Conservation (phyloP, 2,888 invertebrate genomes). For the Acrobasis consociella region DNA sequence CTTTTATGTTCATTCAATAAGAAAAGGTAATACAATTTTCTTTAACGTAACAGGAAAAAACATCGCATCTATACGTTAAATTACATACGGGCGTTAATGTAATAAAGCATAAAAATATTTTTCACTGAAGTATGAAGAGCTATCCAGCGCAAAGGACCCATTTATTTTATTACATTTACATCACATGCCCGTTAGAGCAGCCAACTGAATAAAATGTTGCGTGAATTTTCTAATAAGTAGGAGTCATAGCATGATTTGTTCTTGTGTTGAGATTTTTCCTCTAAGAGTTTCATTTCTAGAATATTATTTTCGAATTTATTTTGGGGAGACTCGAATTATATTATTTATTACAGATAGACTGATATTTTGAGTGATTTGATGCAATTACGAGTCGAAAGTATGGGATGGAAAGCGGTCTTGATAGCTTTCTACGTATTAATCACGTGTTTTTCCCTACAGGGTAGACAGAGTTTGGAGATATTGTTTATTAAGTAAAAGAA, state of each 20-base stretch:
- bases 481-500: too few species aligned
- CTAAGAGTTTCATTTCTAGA: background rate
- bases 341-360: too few species aligned
- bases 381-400: too few species aligned
- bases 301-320: too few species aligned
- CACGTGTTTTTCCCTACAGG: too few species aligned
- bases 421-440: too few species aligned
- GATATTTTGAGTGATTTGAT: too few species aligned
- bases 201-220: constrained; percentile 66
- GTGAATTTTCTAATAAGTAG: constrained; percentile 48
- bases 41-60: constrained; percentile 24
- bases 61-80: constrained; percentile 11
- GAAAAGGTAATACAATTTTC: constrained; percentile 18
- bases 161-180: constrained; percentile 76
- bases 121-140: constrained; percentile 54
- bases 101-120: constrained; percentile 67
- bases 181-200: constrained; percentile 65
- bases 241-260: constrained; percentile 32
- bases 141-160: constrained; percentile 57
- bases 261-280: background rate
- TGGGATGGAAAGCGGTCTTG: too few species aligned
- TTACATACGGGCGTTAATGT: constrained; percentile 41
- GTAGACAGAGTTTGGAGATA: too few species aligned
- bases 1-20: constrained; percentile 15
- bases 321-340: too few species aligned